Evolutionary conservation across 2,113 vertebrate species (phyloP), one percentile per base, ranked within the genome.

Genomic region (Corythornis madagascariensis): DNA sequence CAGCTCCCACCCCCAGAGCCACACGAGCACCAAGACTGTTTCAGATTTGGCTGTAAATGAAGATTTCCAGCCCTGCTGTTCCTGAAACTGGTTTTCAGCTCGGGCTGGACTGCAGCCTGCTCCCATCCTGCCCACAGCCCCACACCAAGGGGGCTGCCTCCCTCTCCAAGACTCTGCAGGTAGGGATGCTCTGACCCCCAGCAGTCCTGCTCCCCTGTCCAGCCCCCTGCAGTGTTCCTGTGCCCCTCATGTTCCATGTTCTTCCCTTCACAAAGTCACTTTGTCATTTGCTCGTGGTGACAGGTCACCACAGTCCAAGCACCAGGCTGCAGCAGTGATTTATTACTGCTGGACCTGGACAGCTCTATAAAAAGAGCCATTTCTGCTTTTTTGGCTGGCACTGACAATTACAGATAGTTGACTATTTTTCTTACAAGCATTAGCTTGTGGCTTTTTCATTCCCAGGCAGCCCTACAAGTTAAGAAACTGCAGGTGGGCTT

Each of bases 361-460:
- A 67, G 80, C 63, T 42, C 53, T 83, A 83, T 72, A 59, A 81
- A 73, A 40, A 76, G 69, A 87, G 81, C 67, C 67, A 75, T 60
- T 66, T 69, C 83, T 81, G 25, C 83, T 66, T 67, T 59, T 73
- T 67, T n/a, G 35, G 15, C 9, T 4, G 7, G 33, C 83, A 28
- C 83, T 9, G 93, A 83, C 91, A 66, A 81, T 47, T 16, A 48
- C 19, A n/a, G 69, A 33, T 13, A 56, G 66, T 53, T 2, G 53
- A 38, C 42, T 16, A 35, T 95, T 97, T 94, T 92, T 95, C 92
- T 86, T 31, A 52, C 7, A 19, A 55, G 64, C 33, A 75, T 93
- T 74, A 67, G 72, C 90, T 73, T 13, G 5, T 3, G 18, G 91
- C 72, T 67, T 76, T 90, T 43, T 35, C 74, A 13, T 11, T 80